A percentile compares a stretch with the other conserved stretches of the same genome.
phyloP scores from a whole-genome alignment of 1,140 invertebrate species.

The Oreohelix idahoensis region DNA sequence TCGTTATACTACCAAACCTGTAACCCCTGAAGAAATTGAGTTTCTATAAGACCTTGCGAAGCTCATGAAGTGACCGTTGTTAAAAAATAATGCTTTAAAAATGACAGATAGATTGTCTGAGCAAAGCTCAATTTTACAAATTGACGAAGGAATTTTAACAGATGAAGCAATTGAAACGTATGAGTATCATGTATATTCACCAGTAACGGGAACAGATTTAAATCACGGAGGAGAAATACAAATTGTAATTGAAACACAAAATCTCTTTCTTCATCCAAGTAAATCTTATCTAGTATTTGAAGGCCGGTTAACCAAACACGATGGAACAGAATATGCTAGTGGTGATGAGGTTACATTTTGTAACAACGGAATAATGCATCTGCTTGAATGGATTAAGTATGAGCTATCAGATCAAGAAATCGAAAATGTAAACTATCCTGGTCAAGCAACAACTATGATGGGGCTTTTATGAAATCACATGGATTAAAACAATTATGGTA shows the following conservation, averaged over 20 bases:
- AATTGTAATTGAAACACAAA: not conserved
- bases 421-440: not conserved
- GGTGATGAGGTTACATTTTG: not conserved
- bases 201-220: not conserved
- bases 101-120: no score
- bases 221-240: not conserved
- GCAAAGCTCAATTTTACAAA: not conserved
- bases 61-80: no score
- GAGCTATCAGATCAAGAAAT: constrained; percentile 6
- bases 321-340: not conserved
- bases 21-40: no score
- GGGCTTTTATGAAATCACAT: not conserved
- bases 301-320: not conserved
- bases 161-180: not conserved
- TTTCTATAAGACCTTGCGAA: no score
- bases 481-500: not conserved
- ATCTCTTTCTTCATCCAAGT: not conserved
- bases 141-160: not conserved
- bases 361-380: constrained; percentile 1
- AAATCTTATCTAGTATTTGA: not conserved
- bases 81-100: not conserved
- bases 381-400: not conserved
- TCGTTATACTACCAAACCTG: no score
- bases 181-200: not conserved
- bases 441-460: not conserved